Percentiles rank a stretch among this genome's conserved stretches.
These are phyloP conservation scores for Diplosoma virens DNA, from an alignment of 23 tunicate species.

Conservation along the genomic window DNA sequence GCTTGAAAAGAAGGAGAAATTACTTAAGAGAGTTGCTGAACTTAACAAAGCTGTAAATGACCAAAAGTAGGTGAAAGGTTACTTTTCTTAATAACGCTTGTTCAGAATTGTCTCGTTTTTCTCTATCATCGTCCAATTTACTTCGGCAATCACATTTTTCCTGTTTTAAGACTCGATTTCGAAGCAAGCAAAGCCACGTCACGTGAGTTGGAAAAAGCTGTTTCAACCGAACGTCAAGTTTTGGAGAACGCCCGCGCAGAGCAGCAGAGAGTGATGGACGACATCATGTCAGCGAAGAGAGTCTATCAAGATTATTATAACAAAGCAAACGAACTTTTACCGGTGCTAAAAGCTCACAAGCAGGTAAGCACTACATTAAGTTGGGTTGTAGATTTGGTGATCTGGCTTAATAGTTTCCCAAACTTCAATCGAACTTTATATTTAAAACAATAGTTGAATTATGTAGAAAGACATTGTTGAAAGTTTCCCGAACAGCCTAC, in stretches of 20 bases:
- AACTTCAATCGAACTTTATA: no score
- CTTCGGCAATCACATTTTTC: no score
- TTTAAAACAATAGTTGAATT: no score
- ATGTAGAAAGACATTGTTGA: no score
- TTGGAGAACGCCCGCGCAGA: neutral
- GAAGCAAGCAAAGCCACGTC: conserved; percentile 4
- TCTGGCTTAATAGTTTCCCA: no score
- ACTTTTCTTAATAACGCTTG: neutral
- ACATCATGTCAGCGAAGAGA: conserved; percentile 5
- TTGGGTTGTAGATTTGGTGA: no score
- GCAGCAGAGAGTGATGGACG: conserved; percentile 15
- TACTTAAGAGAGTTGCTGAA: neutral
- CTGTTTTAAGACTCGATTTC: neutral
- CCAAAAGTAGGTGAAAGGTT: neutral
- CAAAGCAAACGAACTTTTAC: conserved; percentile 10
- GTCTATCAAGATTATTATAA: conserved; percentile 20
- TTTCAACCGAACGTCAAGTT: neutral
- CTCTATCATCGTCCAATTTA: no score
- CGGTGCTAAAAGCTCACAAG: conserved; percentile 20
- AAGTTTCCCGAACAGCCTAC: no score
- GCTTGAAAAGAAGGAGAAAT: neutral
- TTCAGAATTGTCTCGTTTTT: neutral
- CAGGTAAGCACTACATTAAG: no score
- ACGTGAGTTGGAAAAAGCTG: neutral
- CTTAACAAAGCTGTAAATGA: neutral